A percentile compares a stretch with the other conserved stretches of the same genome.
phyloP scores from a whole-genome alignment of 2,888 invertebrate species.

The Bugula neritina region DNA sequence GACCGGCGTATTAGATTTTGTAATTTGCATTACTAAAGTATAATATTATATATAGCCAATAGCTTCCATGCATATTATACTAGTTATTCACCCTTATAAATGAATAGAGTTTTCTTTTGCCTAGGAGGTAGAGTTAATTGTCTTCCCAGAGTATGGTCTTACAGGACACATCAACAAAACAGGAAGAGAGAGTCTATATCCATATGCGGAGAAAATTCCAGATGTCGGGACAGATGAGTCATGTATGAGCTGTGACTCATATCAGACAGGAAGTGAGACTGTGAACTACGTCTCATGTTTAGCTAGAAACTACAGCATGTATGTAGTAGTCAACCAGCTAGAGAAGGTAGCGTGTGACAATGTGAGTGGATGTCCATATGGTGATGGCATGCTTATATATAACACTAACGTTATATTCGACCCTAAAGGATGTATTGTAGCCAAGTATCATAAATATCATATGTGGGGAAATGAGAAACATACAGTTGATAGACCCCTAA shows the following conservation, averaged over 20 bases:
- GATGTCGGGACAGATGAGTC: conserved; percentile 55
- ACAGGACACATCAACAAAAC: conserved; percentile 40
- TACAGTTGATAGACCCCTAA: conserved; percentile 34
- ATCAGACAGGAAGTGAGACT: conserved; percentile 30
- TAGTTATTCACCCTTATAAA: no score
- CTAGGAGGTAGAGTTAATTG: conserved; percentile 68
- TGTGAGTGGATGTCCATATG: not conserved
- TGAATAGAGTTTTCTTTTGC: no score
- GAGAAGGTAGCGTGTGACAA: conserved; percentile 61
- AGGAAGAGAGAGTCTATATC: conserved; percentile 31
- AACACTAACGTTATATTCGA: conserved; percentile 76
- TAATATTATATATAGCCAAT: no score
- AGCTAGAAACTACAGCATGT: conserved; percentile 60
- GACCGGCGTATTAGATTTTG: no score
- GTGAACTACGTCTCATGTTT: conserved; percentile 56
- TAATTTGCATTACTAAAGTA: no score
- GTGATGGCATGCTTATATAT: conserved; percentile 51
- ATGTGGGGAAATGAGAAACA: conserved; percentile 49
- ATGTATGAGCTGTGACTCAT: conserved; percentile 35
- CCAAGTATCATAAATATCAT: conserved; percentile 61
- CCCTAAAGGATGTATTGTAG: conserved; percentile 65
- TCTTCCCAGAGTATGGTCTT: conserved; percentile 67
- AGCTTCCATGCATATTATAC: no score
- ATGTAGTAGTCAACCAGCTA: conserved; percentile 66
- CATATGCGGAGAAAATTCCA: conserved; percentile 37